Evolutionary conservation across 2,113 vertebrate species (phyloP), one percentile per base, ranked within the genome.

Genomic region (Plotosus lineatus): DNA sequence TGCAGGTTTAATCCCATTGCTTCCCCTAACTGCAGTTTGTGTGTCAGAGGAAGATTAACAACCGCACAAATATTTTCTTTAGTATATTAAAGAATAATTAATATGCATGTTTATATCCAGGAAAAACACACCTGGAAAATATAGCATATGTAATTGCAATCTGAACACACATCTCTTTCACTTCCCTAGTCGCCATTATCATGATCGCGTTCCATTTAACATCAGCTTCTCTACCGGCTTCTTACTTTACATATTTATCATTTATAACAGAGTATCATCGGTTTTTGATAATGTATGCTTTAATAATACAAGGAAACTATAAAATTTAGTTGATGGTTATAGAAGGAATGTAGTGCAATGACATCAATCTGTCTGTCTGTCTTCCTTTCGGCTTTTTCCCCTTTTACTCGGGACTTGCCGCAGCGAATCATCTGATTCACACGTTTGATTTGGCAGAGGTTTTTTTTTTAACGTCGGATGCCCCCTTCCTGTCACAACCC

Each of bases 1-100:
- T 76, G 80, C 80, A 68, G 74, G 73, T 68, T 82, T 82, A 82
- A 82, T 82, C 80, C 74, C 74, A 68, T 33, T 28, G 63, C 60
- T 53, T 76, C 38, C 36, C 31, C 69, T 31, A 82, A 77, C 61
- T 36, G 50, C 51, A 77, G 26, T 69, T 75, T 69, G 61, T 56
- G 46, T 82, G 73, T 77, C 61, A 58, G 80, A 42, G 14, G 40
- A 51, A 68, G 73, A 82, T 82, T 76, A 82, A 69, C 53, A 80
- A 72, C 61, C 21, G 36, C 46, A 42, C 56, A 60, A 77, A 61
- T 77, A 77, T 77, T 77, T 61, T 46, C 77, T 53, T 68, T 69
- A 68, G 77, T 68, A 55, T 65, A 53, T 53, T 75, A 75, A 53
- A 63, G 75, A 61, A 77, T 26, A 40, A 58, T 56, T 76, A 58